Conservation (phyloP, 2,888 invertebrate species). For the Pemphredon lugubris region DNA sequence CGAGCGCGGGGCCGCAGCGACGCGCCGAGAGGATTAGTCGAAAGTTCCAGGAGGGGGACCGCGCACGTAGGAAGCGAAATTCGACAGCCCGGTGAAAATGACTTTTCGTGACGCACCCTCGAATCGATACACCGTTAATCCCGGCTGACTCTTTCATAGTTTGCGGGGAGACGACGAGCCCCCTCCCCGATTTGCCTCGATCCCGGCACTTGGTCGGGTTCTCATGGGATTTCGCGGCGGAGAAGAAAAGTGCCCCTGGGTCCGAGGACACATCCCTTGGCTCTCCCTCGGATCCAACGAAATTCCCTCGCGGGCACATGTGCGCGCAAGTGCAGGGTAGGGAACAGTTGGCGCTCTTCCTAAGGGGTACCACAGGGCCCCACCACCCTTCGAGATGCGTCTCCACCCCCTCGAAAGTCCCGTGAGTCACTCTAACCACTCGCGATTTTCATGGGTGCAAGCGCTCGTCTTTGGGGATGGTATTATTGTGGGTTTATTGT, state of each 20-base stretch:
- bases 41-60: constrained; percentile 1
- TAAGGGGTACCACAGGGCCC: constrained; percentile 25
- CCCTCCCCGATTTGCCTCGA: constrained; percentile 20
- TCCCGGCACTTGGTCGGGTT: constrained; percentile 71
- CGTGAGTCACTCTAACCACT: constrained; percentile 49
- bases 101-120: constrained; percentile 53
- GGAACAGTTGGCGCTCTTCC: constrained; percentile 65
- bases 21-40: constrained; percentile 45
- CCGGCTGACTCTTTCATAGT: constrained; percentile 52
- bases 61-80: background rate
- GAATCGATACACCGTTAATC: constrained; percentile 59
- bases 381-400: constrained; percentile 44
- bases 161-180: too few species aligned
- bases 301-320: constrained; percentile 78
- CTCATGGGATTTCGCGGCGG: constrained; percentile 69
- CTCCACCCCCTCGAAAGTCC: constrained; percentile 18
- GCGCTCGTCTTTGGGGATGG: constrained; percentile 30
- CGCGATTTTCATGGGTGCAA: constrained; percentile 16
- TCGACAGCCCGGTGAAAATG: constrained; percentile 38
- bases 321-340: constrained; percentile 60
- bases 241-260: constrained; percentile 45
- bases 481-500: background rate
- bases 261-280: constrained; percentile 37
- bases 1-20: constrained; percentile 12
- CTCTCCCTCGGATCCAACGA: constrained; percentile 54